Percentiles rank a stretch among this genome's conserved stretches.
phyloP scores from a whole-genome alignment of 2,888 invertebrate species.

The Slavum lentiscoides region DNA sequence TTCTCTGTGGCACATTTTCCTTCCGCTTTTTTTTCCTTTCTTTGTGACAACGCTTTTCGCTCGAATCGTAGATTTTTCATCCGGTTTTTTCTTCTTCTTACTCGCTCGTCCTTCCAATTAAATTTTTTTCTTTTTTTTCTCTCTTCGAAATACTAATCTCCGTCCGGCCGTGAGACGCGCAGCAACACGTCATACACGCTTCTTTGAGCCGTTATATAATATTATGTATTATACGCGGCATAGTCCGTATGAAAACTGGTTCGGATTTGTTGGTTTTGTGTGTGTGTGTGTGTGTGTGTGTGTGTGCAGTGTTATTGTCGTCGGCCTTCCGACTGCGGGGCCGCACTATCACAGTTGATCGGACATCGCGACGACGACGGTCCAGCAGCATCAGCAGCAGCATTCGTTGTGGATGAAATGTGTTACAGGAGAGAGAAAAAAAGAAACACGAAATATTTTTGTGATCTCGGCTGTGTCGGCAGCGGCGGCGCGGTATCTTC shows the following conservation, averaged over 20 bases:
- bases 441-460: too few species aligned
- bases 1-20: too few species aligned
- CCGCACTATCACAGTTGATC: constrained; percentile 43
- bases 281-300: background rate
- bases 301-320: background rate
- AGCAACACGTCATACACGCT: background rate
- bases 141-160: too few species aligned
- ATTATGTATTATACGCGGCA: too few species aligned
- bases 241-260: constrained; percentile 22
- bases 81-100: background rate
- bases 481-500: constrained; percentile 16
- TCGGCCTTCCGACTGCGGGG: constrained; percentile 9
- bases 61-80: constrained; percentile 25
- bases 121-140: too few species aligned
- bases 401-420: background rate
- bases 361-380: constrained; percentile 28
- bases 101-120: background rate
- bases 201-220: background rate
- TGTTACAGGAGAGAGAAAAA: background rate
- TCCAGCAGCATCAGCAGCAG: background rate
- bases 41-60: background rate
- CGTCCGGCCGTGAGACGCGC: too few species aligned
- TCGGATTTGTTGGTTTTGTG: constrained; percentile 5
- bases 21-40: too few species aligned
- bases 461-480: too few species aligned